These are phyloP conservation scores for Cerceris rybyensis DNA, from an alignment of 2,888 invertebrate species.

Conservation along the genomic window DNA sequence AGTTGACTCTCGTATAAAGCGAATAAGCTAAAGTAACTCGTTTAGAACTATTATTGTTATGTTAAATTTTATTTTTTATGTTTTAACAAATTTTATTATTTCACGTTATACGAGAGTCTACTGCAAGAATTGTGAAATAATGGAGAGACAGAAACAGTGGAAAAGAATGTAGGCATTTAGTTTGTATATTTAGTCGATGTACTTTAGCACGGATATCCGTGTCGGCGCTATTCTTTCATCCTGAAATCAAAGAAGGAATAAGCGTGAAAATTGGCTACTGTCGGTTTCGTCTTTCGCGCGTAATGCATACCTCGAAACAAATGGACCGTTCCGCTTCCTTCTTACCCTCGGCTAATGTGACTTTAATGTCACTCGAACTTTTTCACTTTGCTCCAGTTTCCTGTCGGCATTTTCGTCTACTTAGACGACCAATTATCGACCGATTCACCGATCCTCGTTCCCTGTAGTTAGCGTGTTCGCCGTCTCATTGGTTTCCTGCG, in stretches of 20 bases:
- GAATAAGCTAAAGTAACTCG: too few species aligned
- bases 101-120: too few species aligned
- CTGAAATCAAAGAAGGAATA: slow-evolving; percentile 15
- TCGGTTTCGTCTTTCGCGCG: slow-evolving; percentile 18
- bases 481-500: slow-evolving; percentile 11
- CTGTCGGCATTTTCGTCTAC: slow-evolving; percentile 50
- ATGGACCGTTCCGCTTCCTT: slow-evolving; percentile 43
- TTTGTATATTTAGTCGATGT: background rate
- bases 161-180: too few species aligned
- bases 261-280: slow-evolving; percentile 24
- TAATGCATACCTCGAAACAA: slow-evolving; percentile 33
- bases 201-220: background rate
- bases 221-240: background rate
- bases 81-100: too few species aligned
- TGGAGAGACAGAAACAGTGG: too few species aligned
- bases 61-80: too few species aligned
- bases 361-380: slow-evolving; percentile 69
- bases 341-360: slow-evolving; percentile 64
- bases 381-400: slow-evolving; percentile 59
- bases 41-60: too few species aligned
- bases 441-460: slow-evolving; percentile 31
- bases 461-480: slow-evolving; percentile 20
- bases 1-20: too few species aligned
- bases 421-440: slow-evolving; percentile 44
- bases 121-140: too few species aligned